Conservation (phyloP, 2,113 vertebrate species). For the Ammodytes marinus region DNA sequence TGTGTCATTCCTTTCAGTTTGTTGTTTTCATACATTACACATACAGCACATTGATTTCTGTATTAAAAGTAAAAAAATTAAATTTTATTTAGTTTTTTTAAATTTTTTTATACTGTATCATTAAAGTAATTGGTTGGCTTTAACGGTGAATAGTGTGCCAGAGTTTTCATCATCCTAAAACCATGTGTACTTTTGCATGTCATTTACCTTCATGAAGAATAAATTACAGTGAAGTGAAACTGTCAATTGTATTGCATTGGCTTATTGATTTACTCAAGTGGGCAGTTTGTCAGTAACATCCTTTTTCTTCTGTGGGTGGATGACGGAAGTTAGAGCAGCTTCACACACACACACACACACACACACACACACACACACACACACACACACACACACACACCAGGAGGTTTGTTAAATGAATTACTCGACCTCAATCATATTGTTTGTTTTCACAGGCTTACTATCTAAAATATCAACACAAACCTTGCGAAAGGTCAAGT, state of each 20-base stretch:
- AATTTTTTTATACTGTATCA: constrained; percentile 15
- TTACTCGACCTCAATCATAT: background rate
- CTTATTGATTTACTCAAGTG: background rate
- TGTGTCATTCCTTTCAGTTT: constrained; percentile 58
- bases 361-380: too few species aligned
- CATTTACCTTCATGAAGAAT: background rate
- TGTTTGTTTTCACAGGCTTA: background rate
- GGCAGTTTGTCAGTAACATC: background rate
- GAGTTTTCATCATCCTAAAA: constrained; percentile 4
- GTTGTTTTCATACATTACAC: constrained; percentile 16
- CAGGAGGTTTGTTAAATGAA: too few species aligned
- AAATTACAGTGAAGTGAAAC: background rate
- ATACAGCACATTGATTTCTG: constrained; percentile 13
- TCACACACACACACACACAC: background rate
- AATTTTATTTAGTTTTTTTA: constrained; percentile 29
- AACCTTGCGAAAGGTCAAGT: background rate
- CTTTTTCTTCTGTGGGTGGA: background rate
- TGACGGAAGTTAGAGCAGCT: background rate
- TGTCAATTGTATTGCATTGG: background rate
- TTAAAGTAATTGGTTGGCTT: constrained; percentile 21
- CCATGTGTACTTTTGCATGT: constrained; percentile 2
- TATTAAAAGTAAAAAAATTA: constrained; percentile 1
- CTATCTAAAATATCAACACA: background rate
- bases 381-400: background rate
- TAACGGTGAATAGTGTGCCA: background rate